Base-by-base conservation (phyloP, 2,113 vertebrate species). In the Dasypus novemcinctus region DNA sequence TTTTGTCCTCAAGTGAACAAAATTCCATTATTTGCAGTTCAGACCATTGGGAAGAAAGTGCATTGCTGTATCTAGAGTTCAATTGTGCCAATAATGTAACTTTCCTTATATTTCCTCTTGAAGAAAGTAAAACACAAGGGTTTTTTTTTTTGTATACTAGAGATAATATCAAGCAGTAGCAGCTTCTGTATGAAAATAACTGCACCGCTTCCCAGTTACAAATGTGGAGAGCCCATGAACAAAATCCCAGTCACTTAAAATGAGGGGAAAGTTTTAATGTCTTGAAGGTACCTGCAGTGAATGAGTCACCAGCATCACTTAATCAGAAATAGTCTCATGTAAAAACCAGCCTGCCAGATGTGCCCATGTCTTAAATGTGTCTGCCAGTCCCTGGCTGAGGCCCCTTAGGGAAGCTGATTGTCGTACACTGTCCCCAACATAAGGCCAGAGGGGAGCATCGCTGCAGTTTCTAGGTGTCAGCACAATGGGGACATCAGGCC, bases 381-480 rank as follows among this genome's bases (percentile, higher is more conserved):
- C 1, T 12, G 59, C 27, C 43, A 13, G 71, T 15, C 29, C 80
- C 5, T 14, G 10, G 1, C 21, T 46, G 12, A 25, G 18, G n/a
- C 33, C 27, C 41, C 1, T 17, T 29, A 43, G 71, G 31, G 21
- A 63, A 2, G 87, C 25, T 33, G n/a, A 38, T 12, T 6, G 7
- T 46, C 36, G 0, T 4, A 0, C 2, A 20, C 27, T 5, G 20
- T 23, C 21, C 64, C 38, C 9, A 0, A 5, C 2, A 11, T 5
- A 29, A 2, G 10, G 20, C 7, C 1, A 0, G 33, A 21, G 2
- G 3, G 10, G 9, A 5, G 36, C 25, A 1, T 17, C 21, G 0
- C 68, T 15, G 7, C 11, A 7, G 31, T 29, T 33, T 27, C 0
- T 0, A 4, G 36, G n/a, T n/a, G n/a, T n/a, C n/a, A n/a, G n/a